Percentiles rank a stretch among this genome's conserved stretches.
Conservation (phyloP, 2,797 vertebrate species). For the Kryptolebias ocellatus region DNA sequence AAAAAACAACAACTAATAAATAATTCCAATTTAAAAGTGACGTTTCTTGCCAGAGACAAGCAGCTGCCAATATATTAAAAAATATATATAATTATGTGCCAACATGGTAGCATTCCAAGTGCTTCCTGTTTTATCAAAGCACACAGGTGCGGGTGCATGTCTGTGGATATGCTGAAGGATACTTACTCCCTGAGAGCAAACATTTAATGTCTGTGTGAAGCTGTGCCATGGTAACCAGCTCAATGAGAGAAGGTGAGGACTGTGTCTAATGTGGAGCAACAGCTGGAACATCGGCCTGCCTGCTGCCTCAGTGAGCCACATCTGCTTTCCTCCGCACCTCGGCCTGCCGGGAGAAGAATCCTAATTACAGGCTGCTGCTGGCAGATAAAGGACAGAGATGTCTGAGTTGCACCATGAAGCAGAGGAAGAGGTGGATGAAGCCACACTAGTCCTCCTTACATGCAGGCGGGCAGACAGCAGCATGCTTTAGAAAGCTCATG, state of each 20-base stretch:
- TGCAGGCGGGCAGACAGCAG: conserved; percentile 19
- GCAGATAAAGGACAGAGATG: conserved; percentile 75
- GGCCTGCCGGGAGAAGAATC: conserved; percentile 81
- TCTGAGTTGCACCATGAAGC: conserved; percentile 68
- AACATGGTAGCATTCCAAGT: conserved; percentile 17
- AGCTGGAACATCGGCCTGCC: conserved; percentile 77
- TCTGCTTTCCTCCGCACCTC: conserved; percentile 80
- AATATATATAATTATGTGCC: neutral
- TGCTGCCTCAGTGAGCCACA: conserved; percentile 76
- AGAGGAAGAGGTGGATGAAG: conserved; percentile 59
- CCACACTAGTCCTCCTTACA: conserved; percentile 34
- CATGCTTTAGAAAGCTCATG: conserved; percentile 25
- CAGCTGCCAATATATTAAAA: conserved; percentile 27
- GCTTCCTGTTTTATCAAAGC: conserved; percentile 23
- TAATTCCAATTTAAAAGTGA: conserved; percentile 1
- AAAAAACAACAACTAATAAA: conserved; percentile 1
- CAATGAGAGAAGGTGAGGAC: conserved; percentile 61
- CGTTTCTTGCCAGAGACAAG: no score
- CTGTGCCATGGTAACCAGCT: conserved; percentile 71
- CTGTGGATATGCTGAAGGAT: conserved; percentile 19
- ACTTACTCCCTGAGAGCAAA: conserved; percentile 26
- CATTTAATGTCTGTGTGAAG: conserved; percentile 72
- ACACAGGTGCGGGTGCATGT: neutral
- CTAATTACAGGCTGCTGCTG: conserved; percentile 83
- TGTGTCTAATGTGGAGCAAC: conserved; percentile 67